These are phyloP conservation scores for Rhagoletis zephyria DNA, from an alignment of 1,140 invertebrate genomes.

Conservation along the genomic window DNA sequence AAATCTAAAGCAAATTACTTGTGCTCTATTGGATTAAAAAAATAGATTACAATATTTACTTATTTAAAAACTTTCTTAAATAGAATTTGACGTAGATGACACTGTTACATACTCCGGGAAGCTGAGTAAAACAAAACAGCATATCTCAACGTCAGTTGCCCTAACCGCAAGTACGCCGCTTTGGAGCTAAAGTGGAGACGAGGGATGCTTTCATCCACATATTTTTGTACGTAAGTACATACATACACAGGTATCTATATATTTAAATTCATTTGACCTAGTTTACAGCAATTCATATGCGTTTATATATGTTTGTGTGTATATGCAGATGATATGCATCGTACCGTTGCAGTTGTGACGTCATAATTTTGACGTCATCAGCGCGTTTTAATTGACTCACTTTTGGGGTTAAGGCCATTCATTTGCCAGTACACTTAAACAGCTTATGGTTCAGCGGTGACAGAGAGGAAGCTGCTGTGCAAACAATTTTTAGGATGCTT, in stretches of 20 bases:
- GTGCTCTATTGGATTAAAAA: neutral
- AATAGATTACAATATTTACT: neutral
- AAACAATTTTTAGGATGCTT: neutral
- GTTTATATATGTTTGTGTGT: neutral
- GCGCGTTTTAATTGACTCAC: constrained; percentile 31
- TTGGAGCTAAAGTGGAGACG: too few relatives aligned
- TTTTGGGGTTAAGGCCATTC: constrained; percentile 42
- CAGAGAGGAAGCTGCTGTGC: neutral
- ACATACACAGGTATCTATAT: neutral
- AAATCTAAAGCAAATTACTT: neutral
- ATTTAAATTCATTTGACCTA: constrained; percentile 42
- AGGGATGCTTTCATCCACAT: neutral
- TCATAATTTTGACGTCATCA: constrained; percentile 33
- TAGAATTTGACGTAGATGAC: neutral
- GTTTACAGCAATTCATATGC: neutral
- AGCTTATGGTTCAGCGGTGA: neutral
- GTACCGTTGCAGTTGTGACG: constrained; percentile 7
- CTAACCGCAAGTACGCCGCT: neutral
- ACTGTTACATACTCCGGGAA: neutral
- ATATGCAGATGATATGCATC: neutral
- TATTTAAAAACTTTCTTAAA: neutral
- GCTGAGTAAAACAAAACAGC: neutral
- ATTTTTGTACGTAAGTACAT: neutral
- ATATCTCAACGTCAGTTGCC: constrained; percentile 25
- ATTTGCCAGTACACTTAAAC: constrained; percentile 10